Evolutionary conservation across 2,113 vertebrate genomes (phyloP), one percentile per base, ranked within the genome.

Genomic region (Crotalus helleri): DNA sequence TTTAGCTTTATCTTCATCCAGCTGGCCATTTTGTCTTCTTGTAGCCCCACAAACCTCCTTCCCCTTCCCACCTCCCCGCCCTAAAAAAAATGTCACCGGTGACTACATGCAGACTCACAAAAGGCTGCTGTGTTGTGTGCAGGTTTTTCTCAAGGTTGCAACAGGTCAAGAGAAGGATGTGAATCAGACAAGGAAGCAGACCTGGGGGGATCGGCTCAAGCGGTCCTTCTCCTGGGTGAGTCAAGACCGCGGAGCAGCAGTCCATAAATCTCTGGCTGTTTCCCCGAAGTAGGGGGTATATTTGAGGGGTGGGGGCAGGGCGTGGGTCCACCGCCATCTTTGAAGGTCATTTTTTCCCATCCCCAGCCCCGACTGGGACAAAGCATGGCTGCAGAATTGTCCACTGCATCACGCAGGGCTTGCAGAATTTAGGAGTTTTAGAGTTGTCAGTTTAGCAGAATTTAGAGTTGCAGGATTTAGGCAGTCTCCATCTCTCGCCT

Each of bases 221-320:
- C 95, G 96, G 96, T 96, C 95, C 96, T 97, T 97, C 96, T 96
- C 93, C 95, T 95, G 96, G 95, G 93, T 95, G 94, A 92, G 54
- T 33, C 91, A 94, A 94, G 96, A 96, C 91, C 95, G 95, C 95
- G 96, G 24, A 29, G 95, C 93, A 51, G 94, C 91, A 94, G 95
- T 95, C 91, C 96, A 95, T 97, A 96, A 96, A 97, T 96, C 95
- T 96, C 95, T 94, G 93, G 92, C 91, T 94, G 95, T 94, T 95
- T 96, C 39, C 96, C 94, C 93, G 90, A 96, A 95, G 95, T 1
- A 0, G n/a, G 29, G 11, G 26, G 44, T 54, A 95, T 95, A 85
- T 88, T 44, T 39, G 57, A 29, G 58, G 19, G 91, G n/a, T n/a
- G 57, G 69, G 51, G 29, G 33, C 2, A 19, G 24, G 23, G 46